These are phyloP conservation scores for Rafetus swinhoei DNA, from an alignment of 2,113 vertebrate genomes.

Conservation along the genomic window DNA sequence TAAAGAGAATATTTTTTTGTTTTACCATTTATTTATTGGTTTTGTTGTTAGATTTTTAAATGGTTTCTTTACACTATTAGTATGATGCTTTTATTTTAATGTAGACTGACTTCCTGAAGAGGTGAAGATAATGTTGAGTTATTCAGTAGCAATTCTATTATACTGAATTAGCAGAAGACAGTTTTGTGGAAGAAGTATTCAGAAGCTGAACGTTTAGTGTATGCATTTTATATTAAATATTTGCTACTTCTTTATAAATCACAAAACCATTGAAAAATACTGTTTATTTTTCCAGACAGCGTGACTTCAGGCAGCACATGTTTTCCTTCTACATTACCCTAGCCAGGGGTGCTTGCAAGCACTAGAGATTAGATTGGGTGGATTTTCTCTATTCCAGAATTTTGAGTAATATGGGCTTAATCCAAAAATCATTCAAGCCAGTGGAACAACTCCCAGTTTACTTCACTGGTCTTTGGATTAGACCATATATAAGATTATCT, in stretches of 20 bases:
- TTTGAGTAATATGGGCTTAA: slow-evolving; percentile 1
- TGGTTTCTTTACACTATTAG: neutral
- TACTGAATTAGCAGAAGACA: neutral
- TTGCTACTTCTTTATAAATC: neutral
- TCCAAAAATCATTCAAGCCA: slow-evolving; percentile 12
- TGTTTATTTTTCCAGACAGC: neutral
- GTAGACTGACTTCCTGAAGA: neutral
- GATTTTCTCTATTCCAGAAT: neutral
- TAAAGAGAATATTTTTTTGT: neutral
- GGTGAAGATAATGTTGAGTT: neutral
- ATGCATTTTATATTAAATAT: neutral
- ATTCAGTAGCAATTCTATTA: neutral
- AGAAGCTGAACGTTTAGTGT: neutral
- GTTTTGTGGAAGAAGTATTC: neutral
- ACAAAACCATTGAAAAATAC: neutral
- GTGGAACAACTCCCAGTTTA: neutral
- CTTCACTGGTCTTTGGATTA: neutral
- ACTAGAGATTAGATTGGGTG: neutral
- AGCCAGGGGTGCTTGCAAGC: neutral
- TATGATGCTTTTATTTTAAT: neutral
- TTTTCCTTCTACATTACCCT: neutral
- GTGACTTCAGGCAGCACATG: neutral
- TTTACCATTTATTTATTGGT: neutral
- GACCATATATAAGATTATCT: neutral
- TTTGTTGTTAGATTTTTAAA: neutral